Conservation (phyloP, 2,113 vertebrate genomes). For the Clupea harengus region DNA sequence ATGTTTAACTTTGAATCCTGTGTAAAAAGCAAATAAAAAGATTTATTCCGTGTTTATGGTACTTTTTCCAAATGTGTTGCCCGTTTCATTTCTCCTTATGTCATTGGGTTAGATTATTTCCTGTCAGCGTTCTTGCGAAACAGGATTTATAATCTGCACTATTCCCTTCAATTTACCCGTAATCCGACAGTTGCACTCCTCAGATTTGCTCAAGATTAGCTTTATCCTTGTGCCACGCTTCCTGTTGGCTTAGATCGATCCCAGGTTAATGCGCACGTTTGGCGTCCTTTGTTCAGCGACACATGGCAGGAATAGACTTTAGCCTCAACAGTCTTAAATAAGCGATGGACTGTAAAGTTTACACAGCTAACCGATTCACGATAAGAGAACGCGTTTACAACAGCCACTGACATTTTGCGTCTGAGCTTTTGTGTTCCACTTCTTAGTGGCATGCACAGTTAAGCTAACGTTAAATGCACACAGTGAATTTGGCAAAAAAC, state of each 20-base stretch:
- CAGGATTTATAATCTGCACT: neutral
- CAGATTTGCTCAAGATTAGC: slow-evolving; percentile 22
- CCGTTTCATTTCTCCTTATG: neutral
- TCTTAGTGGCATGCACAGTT: neutral
- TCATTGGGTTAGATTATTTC: neutral
- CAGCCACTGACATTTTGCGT: neutral
- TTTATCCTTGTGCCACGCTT: slow-evolving; percentile 29
- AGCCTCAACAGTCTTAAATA: neutral
- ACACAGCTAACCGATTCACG: neutral
- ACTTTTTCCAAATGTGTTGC: neutral
- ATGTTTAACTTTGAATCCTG: neutral
- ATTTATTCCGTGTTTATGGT: neutral
- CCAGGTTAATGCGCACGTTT: slow-evolving; percentile 26
- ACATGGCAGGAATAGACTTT: neutral
- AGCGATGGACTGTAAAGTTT: neutral
- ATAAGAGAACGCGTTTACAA: neutral
- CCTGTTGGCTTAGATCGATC: neutral
- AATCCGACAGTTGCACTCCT: slow-evolving; percentile 17
- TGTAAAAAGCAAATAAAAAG: neutral
- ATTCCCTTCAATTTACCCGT: slow-evolving; percentile 18
- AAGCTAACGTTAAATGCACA: neutral
- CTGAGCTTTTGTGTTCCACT: neutral
- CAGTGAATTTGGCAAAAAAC: neutral
- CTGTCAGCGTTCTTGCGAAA: neutral
- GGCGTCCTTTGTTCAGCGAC: slow-evolving; percentile 35